Base-by-base conservation (phyloP, 2,113 vertebrate species). In the Edolisoma coerulescens region DNA sequence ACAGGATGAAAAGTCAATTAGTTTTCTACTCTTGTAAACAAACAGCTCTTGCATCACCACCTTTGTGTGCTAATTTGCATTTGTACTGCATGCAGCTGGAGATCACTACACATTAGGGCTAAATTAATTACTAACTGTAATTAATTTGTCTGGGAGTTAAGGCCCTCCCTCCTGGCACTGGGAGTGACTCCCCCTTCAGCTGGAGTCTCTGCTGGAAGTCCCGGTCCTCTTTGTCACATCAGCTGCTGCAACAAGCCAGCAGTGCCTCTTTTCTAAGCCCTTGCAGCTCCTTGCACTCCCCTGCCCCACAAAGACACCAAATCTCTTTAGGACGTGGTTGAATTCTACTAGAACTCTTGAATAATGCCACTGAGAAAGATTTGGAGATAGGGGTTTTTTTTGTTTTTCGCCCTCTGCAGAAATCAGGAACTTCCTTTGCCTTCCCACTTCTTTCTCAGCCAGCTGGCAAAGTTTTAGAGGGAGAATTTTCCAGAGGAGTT, bases 141-240 rank as follows among this genome's bases (percentile, higher is more conserved):
- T 71, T 84, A 78, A 57, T 86, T 84, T 35, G 20, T 39, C 14
- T 39, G 5, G 7, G 10, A 35, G 16, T 57, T 56, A 37, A 49
- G 1, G 2, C 7, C 7, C 7, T 28, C 14, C 9, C 10, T 17
- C 33, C 19, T 71, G 33, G 13, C 1, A 0, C 5, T 65, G 32
- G 10, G 14, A 63, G 5, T n/a, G 28, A 67, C 16, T 54, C 13
- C 6, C 26, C 7, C 13, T 63, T 59, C 20, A 42, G 1, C 5
- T 57, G 24, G 49, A 49, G 35, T 30, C 21, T 33, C 24, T 20
- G 13, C 30, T 80, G 1, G 3, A 41, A 70, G 4, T 21, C 10
- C 13, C 49, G 23, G 14, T 39, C 15, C 8, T 21, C 22, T 35
- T n/a, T 27, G 16, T 27, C 42, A 39, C 6, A 35, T 11, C 41